phyloP scores from a whole-genome alignment of 2,888 invertebrate genomes.

The Stenurella melanura region DNA sequence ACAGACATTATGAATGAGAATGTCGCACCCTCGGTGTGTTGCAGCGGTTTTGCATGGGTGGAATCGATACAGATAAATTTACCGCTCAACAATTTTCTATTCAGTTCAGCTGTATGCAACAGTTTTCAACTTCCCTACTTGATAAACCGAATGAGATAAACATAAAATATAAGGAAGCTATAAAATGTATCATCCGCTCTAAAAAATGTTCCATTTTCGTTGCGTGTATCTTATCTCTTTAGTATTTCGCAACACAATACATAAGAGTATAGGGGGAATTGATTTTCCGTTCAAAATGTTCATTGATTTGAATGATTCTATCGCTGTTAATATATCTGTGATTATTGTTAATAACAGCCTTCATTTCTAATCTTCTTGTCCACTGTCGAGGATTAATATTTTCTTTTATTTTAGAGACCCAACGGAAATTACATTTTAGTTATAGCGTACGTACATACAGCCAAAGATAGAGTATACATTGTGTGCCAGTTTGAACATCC shows the following conservation, averaged over 20 bases:
- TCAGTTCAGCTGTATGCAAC: constrained; percentile 43
- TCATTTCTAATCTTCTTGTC: background rate
- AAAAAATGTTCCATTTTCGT: constrained; percentile 40
- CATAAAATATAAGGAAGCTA: constrained; percentile 49
- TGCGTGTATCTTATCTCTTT: constrained; percentile 36
- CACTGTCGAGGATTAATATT: too few species aligned
- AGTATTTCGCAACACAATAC: background rate
- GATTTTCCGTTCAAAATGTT: background rate
- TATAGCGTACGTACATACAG: too few species aligned
- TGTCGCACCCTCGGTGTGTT: constrained; percentile 14
- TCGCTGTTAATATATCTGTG: background rate
- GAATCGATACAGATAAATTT: constrained; percentile 38
- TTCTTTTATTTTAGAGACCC: too few species aligned
- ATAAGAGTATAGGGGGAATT: background rate
- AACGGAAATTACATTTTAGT: too few species aligned
- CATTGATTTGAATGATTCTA: background rate
- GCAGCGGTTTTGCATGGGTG: constrained; percentile 11
- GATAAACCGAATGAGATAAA: constrained; percentile 49
- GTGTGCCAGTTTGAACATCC: too few species aligned
- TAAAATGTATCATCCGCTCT: constrained; percentile 46
- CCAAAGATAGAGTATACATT: too few species aligned
- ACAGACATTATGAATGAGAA: constrained; percentile 15
- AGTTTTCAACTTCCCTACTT: constrained; percentile 49
- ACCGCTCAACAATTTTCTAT: constrained; percentile 37
- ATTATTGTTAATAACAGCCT: background rate